Evolutionary conservation across 2,888 invertebrate genomes (phyloP).

Genomic region (Cenopis cana): DNA sequence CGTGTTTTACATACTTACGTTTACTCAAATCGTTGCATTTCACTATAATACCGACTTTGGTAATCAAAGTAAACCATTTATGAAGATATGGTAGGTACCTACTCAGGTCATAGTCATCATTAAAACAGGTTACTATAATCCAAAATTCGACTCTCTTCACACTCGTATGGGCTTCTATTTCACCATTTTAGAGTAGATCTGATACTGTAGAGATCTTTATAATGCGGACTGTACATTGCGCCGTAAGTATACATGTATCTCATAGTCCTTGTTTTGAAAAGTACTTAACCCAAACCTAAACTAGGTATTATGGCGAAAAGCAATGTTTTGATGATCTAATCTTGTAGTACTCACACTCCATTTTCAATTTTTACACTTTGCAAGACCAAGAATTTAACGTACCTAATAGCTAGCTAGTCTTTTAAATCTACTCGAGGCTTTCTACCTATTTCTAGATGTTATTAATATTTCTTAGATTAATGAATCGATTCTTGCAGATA

Average conservation of each 20-base stretch:
- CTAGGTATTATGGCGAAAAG: too few relatives aligned
- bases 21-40: slow-evolving; percentile 3
- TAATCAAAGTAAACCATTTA: background rate
- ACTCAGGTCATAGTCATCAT: too few relatives aligned
- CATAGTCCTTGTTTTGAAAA: too few relatives aligned
- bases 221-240: too few relatives aligned
- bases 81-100: too few relatives aligned
- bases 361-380: slow-evolving; percentile 33
- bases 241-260: too few relatives aligned
- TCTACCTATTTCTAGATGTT: slow-evolving; percentile 40
- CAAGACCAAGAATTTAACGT: slow-evolving; percentile 40
- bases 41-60: background rate
- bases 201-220: too few relatives aligned
- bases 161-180: too few relatives aligned
- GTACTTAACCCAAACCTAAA: too few relatives aligned
- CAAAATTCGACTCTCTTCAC: too few relatives aligned
- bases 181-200: too few relatives aligned
- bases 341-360: slow-evolving; percentile 22
- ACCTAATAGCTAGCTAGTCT: slow-evolving; percentile 36
- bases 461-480: slow-evolving; percentile 31
- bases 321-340: slow-evolving; percentile 8
- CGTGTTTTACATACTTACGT: slow-evolving; percentile 17
- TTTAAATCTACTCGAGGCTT: slow-evolving; percentile 38
- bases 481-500: slow-evolving; percentile 5
- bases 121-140: too few relatives aligned